Percentiles rank a stretch among this genome's conserved stretches.
Conservation (phyloP, 2,888 invertebrate species). For the Drosophila nigricruria region DNA sequence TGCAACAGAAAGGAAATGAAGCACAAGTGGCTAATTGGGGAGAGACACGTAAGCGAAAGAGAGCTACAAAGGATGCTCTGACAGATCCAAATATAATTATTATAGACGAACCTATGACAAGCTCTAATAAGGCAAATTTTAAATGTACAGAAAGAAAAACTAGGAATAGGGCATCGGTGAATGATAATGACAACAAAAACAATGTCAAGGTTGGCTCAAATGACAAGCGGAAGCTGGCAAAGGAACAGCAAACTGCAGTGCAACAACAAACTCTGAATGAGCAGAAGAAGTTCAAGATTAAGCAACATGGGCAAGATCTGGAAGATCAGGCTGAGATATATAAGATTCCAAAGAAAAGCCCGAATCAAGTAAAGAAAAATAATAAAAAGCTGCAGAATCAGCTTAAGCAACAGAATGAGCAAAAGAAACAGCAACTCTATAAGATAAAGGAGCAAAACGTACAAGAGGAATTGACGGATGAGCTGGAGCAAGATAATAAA, state of each 20-base stretch:
- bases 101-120: neutral
- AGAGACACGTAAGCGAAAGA: neutral
- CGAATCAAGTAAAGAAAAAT: neutral
- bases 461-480: neutral
- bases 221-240: neutral
- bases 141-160: neutral
- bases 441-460: neutral
- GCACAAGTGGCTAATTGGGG: no score
- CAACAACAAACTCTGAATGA: neutral
- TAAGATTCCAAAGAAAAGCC: no score
- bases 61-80: neutral
- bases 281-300: no score
- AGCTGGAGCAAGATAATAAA: neutral
- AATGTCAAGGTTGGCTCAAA: no score
- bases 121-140: neutral
- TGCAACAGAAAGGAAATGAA: neutral
- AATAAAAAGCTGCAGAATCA: neutral
- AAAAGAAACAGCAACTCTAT: neutral
- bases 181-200: no score
- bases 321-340: neutral
- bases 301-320: no score
- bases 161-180: neutral
- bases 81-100: neutral
- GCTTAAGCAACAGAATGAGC: neutral
- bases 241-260: neutral